Conservation (phyloP, 2,888 invertebrate species). For the Latheticus oryzae region DNA sequence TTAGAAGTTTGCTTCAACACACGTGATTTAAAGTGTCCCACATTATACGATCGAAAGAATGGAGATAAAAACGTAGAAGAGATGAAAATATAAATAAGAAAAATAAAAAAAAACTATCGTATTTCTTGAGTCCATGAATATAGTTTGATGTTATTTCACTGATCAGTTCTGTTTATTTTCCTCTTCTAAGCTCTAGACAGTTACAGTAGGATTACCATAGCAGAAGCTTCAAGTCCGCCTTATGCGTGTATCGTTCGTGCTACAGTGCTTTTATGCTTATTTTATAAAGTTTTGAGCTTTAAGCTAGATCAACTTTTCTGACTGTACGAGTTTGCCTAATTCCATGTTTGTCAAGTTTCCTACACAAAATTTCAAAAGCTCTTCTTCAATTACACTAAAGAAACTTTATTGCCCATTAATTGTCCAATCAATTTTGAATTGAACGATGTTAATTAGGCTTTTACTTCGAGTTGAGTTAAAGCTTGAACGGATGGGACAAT, state of each 20-base stretch:
- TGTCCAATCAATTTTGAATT: slow-evolving; percentile 46
- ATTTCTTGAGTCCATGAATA: not conserved
- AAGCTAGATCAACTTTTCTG: slow-evolving; percentile 36
- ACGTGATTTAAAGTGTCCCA: slow-evolving; percentile 36
- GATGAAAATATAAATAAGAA: no score
- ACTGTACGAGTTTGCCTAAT: slow-evolving; percentile 29
- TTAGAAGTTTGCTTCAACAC: slow-evolving; percentile 36
- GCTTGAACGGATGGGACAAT: slow-evolving; percentile 49
- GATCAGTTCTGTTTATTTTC: slow-evolving; percentile 30
- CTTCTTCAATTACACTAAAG: no score
- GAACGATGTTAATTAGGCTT: slow-evolving; percentile 48
- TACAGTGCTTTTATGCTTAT: slow-evolving; percentile 38
- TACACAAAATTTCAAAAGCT: no score
- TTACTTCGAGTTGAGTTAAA: slow-evolving; percentile 44
- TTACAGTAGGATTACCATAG: slow-evolving; percentile 37
- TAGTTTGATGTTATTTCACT: slow-evolving; percentile 26
- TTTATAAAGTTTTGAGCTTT: slow-evolving; percentile 33
- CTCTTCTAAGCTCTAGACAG: slow-evolving; percentile 23
- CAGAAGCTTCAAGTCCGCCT: slow-evolving; percentile 34
- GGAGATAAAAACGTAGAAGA: no score
- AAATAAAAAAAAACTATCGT: no score
- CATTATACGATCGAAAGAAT: slow-evolving; percentile 13
- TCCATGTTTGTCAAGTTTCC: slow-evolving; percentile 17
- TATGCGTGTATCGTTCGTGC: slow-evolving; percentile 33
- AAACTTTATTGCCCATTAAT: slow-evolving; percentile 39